These are phyloP conservation scores for Centropus bengalensis DNA, from an alignment of 2,113 vertebrate genomes.

Conservation along the genomic window DNA sequence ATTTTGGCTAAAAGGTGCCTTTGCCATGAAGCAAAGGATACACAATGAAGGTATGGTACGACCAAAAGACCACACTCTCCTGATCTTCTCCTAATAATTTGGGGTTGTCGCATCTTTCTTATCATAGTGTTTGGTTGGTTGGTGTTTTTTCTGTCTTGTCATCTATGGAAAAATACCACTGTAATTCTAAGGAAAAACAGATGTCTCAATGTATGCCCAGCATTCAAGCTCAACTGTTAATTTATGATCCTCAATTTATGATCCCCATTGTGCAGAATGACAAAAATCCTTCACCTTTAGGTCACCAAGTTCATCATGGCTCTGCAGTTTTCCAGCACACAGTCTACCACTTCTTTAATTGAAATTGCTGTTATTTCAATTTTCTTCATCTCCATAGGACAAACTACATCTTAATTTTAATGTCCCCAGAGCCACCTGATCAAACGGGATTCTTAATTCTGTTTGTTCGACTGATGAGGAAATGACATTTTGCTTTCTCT, in stretches of 20 bases:
- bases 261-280: background rate
- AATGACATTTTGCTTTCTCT: background rate
- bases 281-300: background rate
- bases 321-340: background rate
- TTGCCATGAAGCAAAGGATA: background rate
- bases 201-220: background rate
- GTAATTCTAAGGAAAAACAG: background rate
- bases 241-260: background rate
- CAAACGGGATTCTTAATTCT: background rate
- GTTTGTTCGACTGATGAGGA: background rate
- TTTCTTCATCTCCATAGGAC: background rate
- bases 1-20: background rate
- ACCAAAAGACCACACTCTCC: background rate
- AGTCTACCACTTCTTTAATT: background rate
- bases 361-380: background rate
- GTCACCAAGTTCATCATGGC: background rate
- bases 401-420: background rate
- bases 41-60: background rate
- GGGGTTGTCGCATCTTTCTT: background rate
- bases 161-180: background rate
- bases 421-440: background rate
- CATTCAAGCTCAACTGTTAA: background rate
- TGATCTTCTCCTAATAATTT: background rate
- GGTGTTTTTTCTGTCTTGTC: background rate
- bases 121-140: background rate